These are phyloP conservation scores for Poeciliopsis presidionis DNA, from an alignment of 2,797 vertebrate species.

Conservation along the genomic window DNA sequence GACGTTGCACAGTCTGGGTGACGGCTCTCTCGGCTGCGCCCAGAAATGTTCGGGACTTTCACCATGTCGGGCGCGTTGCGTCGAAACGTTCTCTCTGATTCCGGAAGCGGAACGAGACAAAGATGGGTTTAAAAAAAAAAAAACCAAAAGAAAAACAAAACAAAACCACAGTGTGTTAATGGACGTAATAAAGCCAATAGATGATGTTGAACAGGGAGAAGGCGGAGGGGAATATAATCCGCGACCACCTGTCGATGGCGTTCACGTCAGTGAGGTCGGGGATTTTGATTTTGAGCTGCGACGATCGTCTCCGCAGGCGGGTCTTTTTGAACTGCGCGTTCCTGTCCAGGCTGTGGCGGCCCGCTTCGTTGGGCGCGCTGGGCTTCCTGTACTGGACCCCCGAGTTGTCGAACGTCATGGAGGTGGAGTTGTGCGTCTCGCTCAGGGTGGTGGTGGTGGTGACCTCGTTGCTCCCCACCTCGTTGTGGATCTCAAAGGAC, in stretches of 20 bases:
- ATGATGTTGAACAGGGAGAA: slow-evolving; percentile 98
- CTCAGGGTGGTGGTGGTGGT: slow-evolving; percentile 80
- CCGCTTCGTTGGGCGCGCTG: slow-evolving; percentile 81
- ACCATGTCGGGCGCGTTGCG: slow-evolving; percentile 49
- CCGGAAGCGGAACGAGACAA: slow-evolving; percentile 66
- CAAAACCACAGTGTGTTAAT: slow-evolving; percentile 80
- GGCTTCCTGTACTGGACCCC: slow-evolving; percentile 95
- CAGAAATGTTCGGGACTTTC: slow-evolving; percentile 57
- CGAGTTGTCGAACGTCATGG: slow-evolving; percentile 90
- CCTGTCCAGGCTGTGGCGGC: slow-evolving; percentile 86
- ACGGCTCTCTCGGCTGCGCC: slow-evolving; percentile 36
- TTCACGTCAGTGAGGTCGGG: slow-evolving; percentile 98
- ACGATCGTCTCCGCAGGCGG: slow-evolving; percentile 92
- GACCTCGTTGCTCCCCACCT: slow-evolving; percentile 90
- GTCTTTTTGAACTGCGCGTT: slow-evolving; percentile 85
- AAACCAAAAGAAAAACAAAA: too few relatives aligned
- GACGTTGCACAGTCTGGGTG: slow-evolving; percentile 30
- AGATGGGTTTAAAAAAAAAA: slow-evolving; percentile 23
- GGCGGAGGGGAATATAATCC: slow-evolving; percentile 94
- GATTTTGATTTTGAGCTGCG: slow-evolving; percentile 98
- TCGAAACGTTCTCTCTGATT: slow-evolving; percentile 38
- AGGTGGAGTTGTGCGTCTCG: slow-evolving; percentile 91
- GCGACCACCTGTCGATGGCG: slow-evolving; percentile 96
- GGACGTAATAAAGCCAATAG: slow-evolving; percentile 99
- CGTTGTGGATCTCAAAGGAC: slow-evolving; percentile 97